Evolutionary conservation across 2,797 vertebrate species (phyloP), one percentile per base, ranked within the genome.

Genomic region (Danio aesculapii): DNA sequence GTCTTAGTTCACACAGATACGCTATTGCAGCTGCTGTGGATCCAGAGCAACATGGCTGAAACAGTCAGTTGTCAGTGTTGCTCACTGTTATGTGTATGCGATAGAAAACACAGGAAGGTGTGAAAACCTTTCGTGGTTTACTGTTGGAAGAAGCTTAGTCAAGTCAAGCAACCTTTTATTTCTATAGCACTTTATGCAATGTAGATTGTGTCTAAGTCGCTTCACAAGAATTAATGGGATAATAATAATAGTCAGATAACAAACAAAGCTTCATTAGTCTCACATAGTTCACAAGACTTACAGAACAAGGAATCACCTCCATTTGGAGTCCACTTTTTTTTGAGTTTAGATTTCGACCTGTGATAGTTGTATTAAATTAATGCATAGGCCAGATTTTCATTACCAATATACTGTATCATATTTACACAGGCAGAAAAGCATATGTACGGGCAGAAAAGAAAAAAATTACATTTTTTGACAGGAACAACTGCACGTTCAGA

Each of bases 1-100:
- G 39, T 66, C 62, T 79, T 41, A 52, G 53, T 70, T 61, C 79
- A 76, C 55, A 52, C 8, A n/a, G 64, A 41, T 57, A 70, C 46
- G 3, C 21, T 49, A 72, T 52, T 50, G 30, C 84, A 73, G n/a
- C 50, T 74, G 63, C 49, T 59, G 49, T 17, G 11, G 52, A 66
- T 73, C 14, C 46, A 67, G 74, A 75, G 16, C 39, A 64, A 73
- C 50, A 73, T 30, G 57, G 57, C 59, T 55, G 16, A 55, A 50
- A 52, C 64, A 39, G 8, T 71, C 49, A 58, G 8, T 12, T 47
- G 13, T 30, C 41, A 7, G 16, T 13, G 16, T 39, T 49, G 7
- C 21, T 82, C 11, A 64, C 11, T 10, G 30, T 63, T 73, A 68
- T 8, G 11, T n/a, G 46, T 44, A 49, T 43, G 19, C 13, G 41